These are phyloP conservation scores for Zaprionus ghesquierei DNA, from an alignment of 1,140 invertebrate genomes.

Conservation along the genomic window DNA sequence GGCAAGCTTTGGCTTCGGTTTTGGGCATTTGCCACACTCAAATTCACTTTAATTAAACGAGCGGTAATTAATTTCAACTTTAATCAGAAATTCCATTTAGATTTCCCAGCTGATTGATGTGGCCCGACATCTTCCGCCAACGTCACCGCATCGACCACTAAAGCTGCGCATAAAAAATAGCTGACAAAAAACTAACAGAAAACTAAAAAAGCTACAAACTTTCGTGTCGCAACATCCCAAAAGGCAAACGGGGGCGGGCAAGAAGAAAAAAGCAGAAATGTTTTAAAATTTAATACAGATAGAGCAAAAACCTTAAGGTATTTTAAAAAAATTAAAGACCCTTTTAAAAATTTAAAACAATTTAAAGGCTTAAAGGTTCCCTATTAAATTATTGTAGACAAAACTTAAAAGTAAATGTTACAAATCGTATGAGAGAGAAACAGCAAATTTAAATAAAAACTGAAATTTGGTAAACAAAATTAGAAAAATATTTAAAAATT, in stretches of 20 bases:
- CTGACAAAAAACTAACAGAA: constrained; percentile 2
- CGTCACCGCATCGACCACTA: constrained; percentile 48
- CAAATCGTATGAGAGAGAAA: too few species aligned
- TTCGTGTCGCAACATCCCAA: constrained; percentile 35
- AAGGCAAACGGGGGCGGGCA: not conserved
- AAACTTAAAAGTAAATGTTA: too few species aligned
- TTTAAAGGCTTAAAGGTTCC: too few species aligned
- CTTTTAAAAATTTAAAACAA: too few species aligned
- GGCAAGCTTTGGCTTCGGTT: constrained; percentile 6
- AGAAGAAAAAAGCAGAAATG: not conserved
- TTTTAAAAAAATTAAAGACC: too few species aligned
- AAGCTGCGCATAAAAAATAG: constrained; percentile 35
- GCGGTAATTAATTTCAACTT: constrained; percentile 81
- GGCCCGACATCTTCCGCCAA: constrained; percentile 67
- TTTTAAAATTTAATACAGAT: constrained; percentile 3
- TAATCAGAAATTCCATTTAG: constrained; percentile 82
- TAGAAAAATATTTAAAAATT: too few species aligned
- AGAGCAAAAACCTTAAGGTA: not conserved
- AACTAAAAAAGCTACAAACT: constrained; percentile 38
- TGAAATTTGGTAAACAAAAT: too few species aligned
- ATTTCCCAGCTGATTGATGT: constrained; percentile 80
- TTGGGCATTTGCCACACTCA: constrained; percentile 47
- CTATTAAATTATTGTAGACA: too few species aligned
- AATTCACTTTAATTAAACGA: constrained; percentile 81
- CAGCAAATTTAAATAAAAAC: too few species aligned